Conservation (phyloP, 2,888 invertebrate species). For the Macaria liturata region DNA sequence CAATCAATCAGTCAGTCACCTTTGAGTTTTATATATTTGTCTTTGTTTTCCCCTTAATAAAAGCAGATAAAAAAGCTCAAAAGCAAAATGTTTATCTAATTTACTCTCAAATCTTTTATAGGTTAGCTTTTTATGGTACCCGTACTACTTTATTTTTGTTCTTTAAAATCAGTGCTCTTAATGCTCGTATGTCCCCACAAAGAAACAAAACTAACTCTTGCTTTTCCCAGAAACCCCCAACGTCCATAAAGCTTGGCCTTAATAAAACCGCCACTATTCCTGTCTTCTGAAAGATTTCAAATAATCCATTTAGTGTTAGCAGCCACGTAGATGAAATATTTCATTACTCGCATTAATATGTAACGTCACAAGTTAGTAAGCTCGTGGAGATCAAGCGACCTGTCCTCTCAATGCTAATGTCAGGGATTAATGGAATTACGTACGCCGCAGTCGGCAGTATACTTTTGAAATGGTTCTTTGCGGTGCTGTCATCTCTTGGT, state of each 20-base stretch:
- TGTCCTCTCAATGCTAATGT: conserved; percentile 70
- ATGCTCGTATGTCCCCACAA: no score
- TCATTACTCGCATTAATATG: conserved; percentile 61
- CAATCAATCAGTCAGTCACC: no score
- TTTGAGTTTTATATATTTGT: no score
- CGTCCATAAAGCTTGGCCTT: no score
- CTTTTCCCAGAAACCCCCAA: background rate
- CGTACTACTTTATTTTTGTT: no score
- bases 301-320: conserved; percentile 42
- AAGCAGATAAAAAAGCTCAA: no score
- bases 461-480: conserved; percentile 52
- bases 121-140: no score
- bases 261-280: conserved; percentile 20
- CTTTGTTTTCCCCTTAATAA: no score
- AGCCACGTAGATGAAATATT: conserved; percentile 50
- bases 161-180: no score
- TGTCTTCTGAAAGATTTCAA: conserved; percentile 39
- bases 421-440: conserved; percentile 71
- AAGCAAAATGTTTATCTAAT: no score
- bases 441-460: conserved; percentile 42
- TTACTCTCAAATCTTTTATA: no score
- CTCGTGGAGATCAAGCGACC: conserved; percentile 63
- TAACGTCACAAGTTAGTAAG: conserved; percentile 56
- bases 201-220: background rate
- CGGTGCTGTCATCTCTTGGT: conserved; percentile 50